These are phyloP conservation scores for Neolamprologus longior DNA, from an alignment of 2,113 vertebrate genomes.

Conservation along the genomic window DNA sequence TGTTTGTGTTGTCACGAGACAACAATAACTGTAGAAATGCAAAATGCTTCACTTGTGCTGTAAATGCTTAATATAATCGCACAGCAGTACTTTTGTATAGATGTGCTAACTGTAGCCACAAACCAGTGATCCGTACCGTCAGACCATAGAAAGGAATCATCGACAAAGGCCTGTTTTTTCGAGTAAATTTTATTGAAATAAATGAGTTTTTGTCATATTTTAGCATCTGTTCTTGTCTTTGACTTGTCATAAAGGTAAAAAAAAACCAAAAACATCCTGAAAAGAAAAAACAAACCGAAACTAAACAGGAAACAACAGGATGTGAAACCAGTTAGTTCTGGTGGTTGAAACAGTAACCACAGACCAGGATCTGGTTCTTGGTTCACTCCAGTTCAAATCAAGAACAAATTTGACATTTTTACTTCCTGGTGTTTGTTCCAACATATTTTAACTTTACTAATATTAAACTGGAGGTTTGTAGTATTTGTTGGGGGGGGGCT, in stretches of 20 bases:
- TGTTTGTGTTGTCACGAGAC: not conserved
- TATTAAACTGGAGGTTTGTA: not conserved
- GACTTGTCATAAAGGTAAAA: too few species aligned
- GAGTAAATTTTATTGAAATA: conserved; percentile 6
- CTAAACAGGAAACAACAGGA: not conserved
- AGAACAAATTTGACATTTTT: not conserved
- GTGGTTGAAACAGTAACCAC: not conserved
- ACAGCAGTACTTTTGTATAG: not conserved
- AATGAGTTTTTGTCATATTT: not conserved
- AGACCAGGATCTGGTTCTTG: not conserved
- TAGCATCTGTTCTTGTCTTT: not conserved
- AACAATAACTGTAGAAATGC: not conserved
- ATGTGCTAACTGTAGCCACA: not conserved
- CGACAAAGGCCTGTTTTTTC: not conserved
- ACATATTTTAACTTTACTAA: not conserved
- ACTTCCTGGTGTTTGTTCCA: not conserved
- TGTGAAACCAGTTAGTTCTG: not conserved
- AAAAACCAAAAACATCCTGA: not conserved
- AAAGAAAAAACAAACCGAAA: not conserved
- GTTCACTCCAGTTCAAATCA: not conserved
- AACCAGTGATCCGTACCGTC: conserved; percentile 44
- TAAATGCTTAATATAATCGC: not conserved
- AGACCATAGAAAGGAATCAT: conserved; percentile 11
- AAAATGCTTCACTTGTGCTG: not conserved
- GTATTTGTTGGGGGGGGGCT: not conserved